Conservation (phyloP, 2,113 vertebrate genomes). For the Choloepus hoffmanni region DNA sequence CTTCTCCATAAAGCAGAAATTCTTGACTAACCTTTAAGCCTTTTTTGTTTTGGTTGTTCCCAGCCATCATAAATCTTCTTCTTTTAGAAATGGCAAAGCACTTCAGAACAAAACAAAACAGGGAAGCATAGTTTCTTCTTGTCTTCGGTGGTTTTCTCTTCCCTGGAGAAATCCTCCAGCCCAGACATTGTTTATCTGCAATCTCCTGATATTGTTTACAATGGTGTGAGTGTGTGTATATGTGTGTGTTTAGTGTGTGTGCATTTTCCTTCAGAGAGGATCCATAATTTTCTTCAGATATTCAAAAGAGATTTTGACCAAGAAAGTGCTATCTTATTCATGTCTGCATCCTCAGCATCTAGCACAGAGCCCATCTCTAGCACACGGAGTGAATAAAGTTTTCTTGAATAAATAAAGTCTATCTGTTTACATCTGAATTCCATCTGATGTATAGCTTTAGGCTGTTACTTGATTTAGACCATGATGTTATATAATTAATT, state of each 20-base stretch:
- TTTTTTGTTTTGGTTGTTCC: background rate
- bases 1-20: background rate
- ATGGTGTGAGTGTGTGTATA: background rate
- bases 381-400: background rate
- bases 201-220: background rate
- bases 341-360: background rate
- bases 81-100: background rate
- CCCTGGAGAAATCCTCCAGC: background rate
- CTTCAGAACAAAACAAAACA: background rate
- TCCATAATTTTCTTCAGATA: background rate
- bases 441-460: background rate
- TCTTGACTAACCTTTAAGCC: background rate
- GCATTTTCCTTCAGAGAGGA: background rate
- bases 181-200: background rate
- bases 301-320: background rate
- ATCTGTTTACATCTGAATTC: slow-evolving; percentile 26
- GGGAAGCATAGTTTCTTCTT: slow-evolving; percentile 16
- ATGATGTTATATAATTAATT: too few relatives aligned
- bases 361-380: background rate
- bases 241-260: background rate
- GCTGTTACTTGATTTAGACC: background rate
- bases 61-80: background rate
- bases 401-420: background rate
- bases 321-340: background rate
- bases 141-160: background rate